A percentile compares a stretch with the other conserved stretches of the same genome.
Evolutionary conservation across 2,113 vertebrate genomes (phyloP).

Genomic region (Octodon degus): DNA sequence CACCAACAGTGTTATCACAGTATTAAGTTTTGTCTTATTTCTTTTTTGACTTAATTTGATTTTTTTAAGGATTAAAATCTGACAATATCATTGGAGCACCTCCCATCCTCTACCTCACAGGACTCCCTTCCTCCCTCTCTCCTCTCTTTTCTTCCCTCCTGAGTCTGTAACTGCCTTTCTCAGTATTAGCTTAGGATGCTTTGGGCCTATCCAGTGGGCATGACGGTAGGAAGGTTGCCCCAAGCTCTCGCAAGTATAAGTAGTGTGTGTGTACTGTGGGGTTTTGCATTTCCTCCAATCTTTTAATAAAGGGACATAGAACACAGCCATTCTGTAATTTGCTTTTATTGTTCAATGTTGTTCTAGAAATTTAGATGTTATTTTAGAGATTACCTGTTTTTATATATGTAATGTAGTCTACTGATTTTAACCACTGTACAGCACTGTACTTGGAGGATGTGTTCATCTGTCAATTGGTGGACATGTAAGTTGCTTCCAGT

Average conservation of each 20-base stretch:
- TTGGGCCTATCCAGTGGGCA: neutral
- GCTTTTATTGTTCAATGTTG: neutral
- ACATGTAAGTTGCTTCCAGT: neutral
- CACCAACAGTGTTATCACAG: neutral
- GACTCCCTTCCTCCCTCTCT: neutral
- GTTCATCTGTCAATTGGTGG: neutral
- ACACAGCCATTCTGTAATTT: neutral
- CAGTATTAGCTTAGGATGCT: neutral
- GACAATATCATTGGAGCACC: neutral
- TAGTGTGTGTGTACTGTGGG: neutral
- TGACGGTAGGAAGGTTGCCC: neutral
- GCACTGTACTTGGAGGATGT: neutral
- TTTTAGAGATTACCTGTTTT: neutral
- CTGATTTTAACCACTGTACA: neutral
- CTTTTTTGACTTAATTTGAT: neutral
- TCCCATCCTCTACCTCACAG: neutral
- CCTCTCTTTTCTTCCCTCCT: neutral
- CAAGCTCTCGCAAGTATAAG: neutral
- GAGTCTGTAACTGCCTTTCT: neutral
- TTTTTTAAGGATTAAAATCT: neutral
- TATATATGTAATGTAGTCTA: neutral
- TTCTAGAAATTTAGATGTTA: neutral
- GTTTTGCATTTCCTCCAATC: neutral
- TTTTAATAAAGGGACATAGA: neutral
- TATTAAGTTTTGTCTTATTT: neutral